Percentiles rank a stretch among this genome's conserved stretches.
Conservation (phyloP, 2,113 vertebrate genomes). For the Lepisosteus oculatus region DNA sequence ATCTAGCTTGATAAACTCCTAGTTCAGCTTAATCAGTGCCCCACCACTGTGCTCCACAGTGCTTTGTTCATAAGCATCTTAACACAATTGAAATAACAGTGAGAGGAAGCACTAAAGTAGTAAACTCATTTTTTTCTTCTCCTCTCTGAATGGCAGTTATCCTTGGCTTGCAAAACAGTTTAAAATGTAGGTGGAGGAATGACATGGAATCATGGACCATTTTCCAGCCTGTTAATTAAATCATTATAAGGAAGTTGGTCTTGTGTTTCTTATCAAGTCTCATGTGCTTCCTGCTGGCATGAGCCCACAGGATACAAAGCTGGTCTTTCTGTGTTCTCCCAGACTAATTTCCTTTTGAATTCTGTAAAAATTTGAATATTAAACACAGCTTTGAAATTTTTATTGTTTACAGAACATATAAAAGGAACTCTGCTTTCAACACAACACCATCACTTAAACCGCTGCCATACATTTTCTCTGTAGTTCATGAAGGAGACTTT, state of each 20-base stretch:
- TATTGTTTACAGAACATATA: slow-evolving; percentile 2
- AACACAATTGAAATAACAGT: not conserved
- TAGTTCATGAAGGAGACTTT: not conserved
- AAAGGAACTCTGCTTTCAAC: not conserved
- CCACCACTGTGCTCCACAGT: not conserved
- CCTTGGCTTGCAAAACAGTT: not conserved
- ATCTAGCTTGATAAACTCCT: no score
- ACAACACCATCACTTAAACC: not conserved
- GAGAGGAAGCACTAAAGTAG: no score
- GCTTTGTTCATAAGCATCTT: not conserved
- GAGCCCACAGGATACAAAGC: not conserved
- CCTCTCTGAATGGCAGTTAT: not conserved
- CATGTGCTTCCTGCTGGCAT: slow-evolving; percentile 11
- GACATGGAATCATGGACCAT: slow-evolving; percentile 9
- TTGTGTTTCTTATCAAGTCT: slow-evolving; percentile 25
- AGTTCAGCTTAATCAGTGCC: no score
- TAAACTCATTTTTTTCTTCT: no score
- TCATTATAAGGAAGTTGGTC: slow-evolving; percentile 9
- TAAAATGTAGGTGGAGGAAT: not conserved
- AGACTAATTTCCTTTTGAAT: not conserved
- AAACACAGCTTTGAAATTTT: not conserved
- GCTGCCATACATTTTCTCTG: not conserved
- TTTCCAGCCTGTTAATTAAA: slow-evolving; percentile 20
- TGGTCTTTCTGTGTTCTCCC: not conserved
- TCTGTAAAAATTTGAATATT: not conserved